Base-by-base conservation (phyloP, 1,140 invertebrate species). In the Stratiolaelaps scimitus region DNA sequence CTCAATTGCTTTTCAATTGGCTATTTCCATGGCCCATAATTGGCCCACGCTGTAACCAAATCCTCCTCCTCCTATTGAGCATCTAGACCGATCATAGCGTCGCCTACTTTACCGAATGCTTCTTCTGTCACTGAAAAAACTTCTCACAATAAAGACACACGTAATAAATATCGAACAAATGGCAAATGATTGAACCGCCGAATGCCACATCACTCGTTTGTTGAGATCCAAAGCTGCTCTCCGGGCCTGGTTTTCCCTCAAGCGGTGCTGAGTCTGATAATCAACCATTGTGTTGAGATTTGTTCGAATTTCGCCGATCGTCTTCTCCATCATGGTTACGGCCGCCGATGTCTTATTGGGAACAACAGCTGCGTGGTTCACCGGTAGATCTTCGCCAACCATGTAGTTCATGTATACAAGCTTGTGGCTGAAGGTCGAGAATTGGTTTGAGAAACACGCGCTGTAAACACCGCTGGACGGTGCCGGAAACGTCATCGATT, bases 341-440 rank as follows among this genome's bases (percentile, higher is more conserved):
- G 96, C 83, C 23, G 89, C 91, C 64, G 89, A 92, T 1, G 85
- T 83, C 10, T 4, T 40, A 6, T 40, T 4, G 10, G 4, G 4
- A 40, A 4, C 34, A 6, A 10, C 34, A 4, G 34, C 34, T 10
- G 4, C 34, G 75, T 93, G 89, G 71, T 92, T 88, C 0, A 87
- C 83, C 47, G 80, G 76, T 75, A 95, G 90, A 19, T 78, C 77
- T 29, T 93, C 88, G 1, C 92, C 91, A 34, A 92, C 87, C 83
- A 92, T 88, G 70, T 95, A 88, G 76, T 97, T 92, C 84, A 98
- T 89, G 75, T 97, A 98, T 5, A 98, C 88, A 66, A 97, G 81
- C 80, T 98, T 98, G 73, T 98, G 94, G 10, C 90, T 92, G 77
- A 97, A 96, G 34, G 93, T 96, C 43, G 93, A 97, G 76, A 98